phyloP scores from a whole-genome alignment of 1,140 invertebrate species.

The Gonioctena quinquepunctata region DNA sequence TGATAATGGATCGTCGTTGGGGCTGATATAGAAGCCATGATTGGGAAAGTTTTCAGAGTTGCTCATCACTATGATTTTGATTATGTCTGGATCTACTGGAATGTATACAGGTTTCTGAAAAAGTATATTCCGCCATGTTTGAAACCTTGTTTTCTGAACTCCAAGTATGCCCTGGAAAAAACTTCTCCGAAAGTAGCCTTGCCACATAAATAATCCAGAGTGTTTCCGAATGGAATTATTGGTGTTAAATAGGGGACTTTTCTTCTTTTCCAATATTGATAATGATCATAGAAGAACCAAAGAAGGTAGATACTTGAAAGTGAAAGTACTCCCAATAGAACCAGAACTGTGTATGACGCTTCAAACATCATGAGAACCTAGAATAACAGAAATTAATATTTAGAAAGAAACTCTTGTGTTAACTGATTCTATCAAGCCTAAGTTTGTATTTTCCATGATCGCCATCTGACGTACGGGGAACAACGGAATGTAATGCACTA shows the following conservation, averaged over 20 bases:
- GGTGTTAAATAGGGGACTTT: conserved; percentile 39
- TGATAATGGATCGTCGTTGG: conserved; percentile 58
- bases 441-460: no score
- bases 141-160: conserved; percentile 28
- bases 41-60: conserved; percentile 63
- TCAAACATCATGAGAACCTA: neutral
- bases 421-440: no score
- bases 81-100: conserved; percentile 58
- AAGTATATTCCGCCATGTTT: conserved; percentile 52
- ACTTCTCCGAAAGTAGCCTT: conserved; percentile 34
- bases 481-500: no score
- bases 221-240: conserved; percentile 46
- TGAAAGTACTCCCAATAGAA: neutral
- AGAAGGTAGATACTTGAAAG: neutral
- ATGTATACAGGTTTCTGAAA: conserved; percentile 54
- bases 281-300: conserved; percentile 34
- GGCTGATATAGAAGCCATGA: conserved; percentile 58
- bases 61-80: conserved; percentile 58
- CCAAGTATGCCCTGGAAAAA: conserved; percentile 36
- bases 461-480: no score
- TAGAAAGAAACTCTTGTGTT: no score
- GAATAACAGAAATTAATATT: no score
- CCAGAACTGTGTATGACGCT: neutral
- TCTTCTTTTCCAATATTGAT: conserved; percentile 43
- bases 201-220: conserved; percentile 25